Conservation (phyloP, 2,888 invertebrate genomes). For the Cryptophagus acutangulus region DNA sequence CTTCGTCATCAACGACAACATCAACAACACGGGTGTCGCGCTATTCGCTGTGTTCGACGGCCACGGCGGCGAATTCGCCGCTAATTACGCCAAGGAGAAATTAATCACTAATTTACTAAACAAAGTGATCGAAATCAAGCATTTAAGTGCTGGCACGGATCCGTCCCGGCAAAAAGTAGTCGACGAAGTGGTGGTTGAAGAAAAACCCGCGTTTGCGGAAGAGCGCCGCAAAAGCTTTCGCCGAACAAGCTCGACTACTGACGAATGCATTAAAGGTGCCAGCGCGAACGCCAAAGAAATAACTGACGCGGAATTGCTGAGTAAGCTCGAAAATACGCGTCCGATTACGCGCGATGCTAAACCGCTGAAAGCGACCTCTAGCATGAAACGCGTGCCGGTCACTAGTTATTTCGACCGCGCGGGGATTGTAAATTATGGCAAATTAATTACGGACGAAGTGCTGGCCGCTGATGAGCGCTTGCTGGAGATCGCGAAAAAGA, state of each 20-base stretch:
- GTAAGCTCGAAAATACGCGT: conserved; percentile 52
- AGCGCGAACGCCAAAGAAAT: conserved; percentile 48
- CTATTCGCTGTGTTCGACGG: conserved; percentile 93
- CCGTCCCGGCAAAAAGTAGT: conserved; percentile 41
- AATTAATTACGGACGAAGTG: conserved; percentile 81
- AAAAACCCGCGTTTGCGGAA: conserved; percentile 44
- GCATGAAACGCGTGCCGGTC: conserved; percentile 50
- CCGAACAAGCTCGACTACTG: conserved; percentile 56
- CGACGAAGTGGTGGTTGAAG: conserved; percentile 39
- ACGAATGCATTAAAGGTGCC: conserved; percentile 47
- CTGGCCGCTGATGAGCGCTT: conserved; percentile 76
- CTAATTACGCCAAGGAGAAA: conserved; percentile 86
- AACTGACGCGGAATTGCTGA: conserved; percentile 64
- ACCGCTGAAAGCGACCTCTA: conserved; percentile 49
- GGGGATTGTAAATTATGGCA: conserved; percentile 74
- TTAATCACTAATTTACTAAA: conserved; percentile 74
- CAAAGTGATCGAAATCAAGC: conserved; percentile 70
- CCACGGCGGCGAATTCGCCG: conserved; percentile 93
- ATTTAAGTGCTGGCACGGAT: conserved; percentile 55
- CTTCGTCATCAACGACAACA: conserved; percentile 81
- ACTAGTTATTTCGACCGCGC: conserved; percentile 65
- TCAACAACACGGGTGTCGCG: conserved; percentile 78
- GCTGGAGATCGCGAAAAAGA: conserved; percentile 77
- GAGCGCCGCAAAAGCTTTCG: conserved; percentile 64
- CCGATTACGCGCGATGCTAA: conserved; percentile 60